A percentile compares a stretch with the other conserved stretches of the same genome.
These are phyloP conservation scores for Oreochromis aureus DNA, from an alignment of 2,113 vertebrate genomes.

Conservation along the genomic window DNA sequence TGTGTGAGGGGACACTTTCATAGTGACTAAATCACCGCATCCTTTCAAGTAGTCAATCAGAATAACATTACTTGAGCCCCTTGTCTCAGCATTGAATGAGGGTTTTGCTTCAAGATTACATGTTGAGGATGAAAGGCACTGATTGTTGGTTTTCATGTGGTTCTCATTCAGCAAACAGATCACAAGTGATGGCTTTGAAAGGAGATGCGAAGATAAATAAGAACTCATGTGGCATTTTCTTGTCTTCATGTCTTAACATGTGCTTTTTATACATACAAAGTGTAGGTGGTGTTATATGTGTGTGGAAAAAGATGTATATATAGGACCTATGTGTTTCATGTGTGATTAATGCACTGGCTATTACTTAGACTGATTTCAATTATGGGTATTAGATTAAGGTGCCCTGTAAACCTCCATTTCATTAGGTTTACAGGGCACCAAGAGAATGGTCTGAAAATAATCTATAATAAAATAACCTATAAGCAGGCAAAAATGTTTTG, in stretches of 20 bases:
- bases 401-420: background rate
- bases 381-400: background rate
- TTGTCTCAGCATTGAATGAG: background rate
- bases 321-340: background rate
- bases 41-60: constrained; percentile 17
- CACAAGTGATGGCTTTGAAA: background rate
- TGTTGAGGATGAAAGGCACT: constrained; percentile 3
- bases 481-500: background rate
- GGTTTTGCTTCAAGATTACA: background rate
- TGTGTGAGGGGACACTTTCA: background rate
- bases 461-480: background rate
- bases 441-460: background rate
- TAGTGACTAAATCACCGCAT: background rate
- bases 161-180: background rate
- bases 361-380: background rate
- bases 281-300: background rate
- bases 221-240: background rate
- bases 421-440: background rate
- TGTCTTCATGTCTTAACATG: background rate
- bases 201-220: background rate
- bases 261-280: background rate
- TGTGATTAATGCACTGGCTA: background rate
- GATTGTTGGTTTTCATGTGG: constrained; percentile 1
- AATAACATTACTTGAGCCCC: background rate
- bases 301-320: background rate